Percentiles rank a stretch among this genome's conserved stretches.
phyloP scores from a whole-genome alignment of 2,888 invertebrate genomes.

The Caenorhabditis plicata region DNA sequence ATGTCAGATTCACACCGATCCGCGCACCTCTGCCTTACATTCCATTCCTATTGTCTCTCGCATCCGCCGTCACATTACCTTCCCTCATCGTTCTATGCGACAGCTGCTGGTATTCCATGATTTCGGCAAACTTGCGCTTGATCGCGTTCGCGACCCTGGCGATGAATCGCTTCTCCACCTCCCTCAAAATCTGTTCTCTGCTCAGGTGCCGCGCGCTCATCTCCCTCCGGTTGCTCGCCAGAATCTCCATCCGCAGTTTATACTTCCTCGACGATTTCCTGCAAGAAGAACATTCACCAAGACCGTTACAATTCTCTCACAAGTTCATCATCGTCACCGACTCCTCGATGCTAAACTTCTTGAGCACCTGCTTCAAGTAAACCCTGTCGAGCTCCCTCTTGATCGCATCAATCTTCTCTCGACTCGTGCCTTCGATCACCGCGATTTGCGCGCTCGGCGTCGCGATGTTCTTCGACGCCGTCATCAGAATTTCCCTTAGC shows the following conservation, averaged over 20 bases:
- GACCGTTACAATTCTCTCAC: neutral
- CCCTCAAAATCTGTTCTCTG: constrained; percentile 65
- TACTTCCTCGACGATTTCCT: constrained; percentile 50
- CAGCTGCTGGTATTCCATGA: constrained; percentile 41
- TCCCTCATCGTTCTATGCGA: constrained; percentile 33
- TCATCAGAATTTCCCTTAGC: constrained; percentile 92
- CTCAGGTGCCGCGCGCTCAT: constrained; percentile 74
- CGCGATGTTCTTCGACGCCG: constrained; percentile 84
- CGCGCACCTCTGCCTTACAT: neutral
- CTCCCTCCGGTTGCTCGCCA: constrained; percentile 78
- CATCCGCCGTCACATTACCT: constrained; percentile 29
- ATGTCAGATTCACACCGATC: constrained; percentile 4
- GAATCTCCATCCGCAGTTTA: constrained; percentile 58
- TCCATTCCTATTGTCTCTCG: neutral
- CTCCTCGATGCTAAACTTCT: constrained; percentile 54
- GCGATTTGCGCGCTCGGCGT: constrained; percentile 76
- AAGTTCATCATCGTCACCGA: constrained; percentile 19
- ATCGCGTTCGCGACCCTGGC: constrained; percentile 33
- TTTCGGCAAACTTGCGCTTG: constrained; percentile 36
- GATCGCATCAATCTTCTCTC: constrained; percentile 53
- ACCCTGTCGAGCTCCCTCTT: constrained; percentile 77
- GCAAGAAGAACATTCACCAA: constrained; percentile 4
- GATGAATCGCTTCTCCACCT: constrained; percentile 71
- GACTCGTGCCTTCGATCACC: constrained; percentile 36
- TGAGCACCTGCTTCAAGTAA: constrained; percentile 74